A percentile compares a stretch with the other conserved stretches of the same genome.
These are phyloP conservation scores for Archilochus colubris DNA, from an alignment of 2,113 vertebrate species.

Conservation along the genomic window DNA sequence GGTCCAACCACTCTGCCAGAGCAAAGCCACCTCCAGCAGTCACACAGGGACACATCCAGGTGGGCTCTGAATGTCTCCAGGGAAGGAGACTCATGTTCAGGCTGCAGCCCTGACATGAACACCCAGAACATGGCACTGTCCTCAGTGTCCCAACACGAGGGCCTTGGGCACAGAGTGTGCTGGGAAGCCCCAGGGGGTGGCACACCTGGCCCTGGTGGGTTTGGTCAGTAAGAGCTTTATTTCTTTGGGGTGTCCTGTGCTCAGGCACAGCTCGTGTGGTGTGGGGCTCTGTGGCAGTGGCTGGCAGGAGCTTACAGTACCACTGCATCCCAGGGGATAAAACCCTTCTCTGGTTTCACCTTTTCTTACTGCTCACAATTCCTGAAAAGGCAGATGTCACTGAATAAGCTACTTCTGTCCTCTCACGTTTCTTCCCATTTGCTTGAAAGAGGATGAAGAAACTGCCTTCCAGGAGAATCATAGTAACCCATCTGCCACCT, in stretches of 20 bases:
- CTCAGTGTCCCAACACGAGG: not conserved
- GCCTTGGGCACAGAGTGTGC: not conserved
- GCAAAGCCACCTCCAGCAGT: too few species aligned
- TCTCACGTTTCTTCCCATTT: not conserved
- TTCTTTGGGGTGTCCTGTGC: not conserved
- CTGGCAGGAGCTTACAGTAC: not conserved
- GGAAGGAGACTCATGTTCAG: too few species aligned
- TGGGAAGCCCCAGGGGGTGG: not conserved
- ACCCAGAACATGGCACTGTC: not conserved
- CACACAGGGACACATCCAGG: too few species aligned
- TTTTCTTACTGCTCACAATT: not conserved
- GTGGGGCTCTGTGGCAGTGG: not conserved
- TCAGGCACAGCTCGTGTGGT: not conserved
- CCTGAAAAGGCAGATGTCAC: not conserved
- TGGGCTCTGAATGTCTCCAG: too few species aligned
- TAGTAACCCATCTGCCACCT: not conserved
- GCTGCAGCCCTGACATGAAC: not conserved
- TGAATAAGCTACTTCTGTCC: not conserved
- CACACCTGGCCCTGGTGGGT: not conserved
- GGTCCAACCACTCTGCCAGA: too few species aligned
- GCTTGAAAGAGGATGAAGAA: conserved; percentile 47
- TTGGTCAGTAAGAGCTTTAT: not conserved
- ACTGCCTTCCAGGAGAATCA: conserved; percentile 47
- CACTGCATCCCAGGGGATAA: not conserved
- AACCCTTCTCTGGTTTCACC: not conserved